Base-by-base conservation (phyloP, 2,888 invertebrate genomes). In the Lochmaea crataegi region DNA sequence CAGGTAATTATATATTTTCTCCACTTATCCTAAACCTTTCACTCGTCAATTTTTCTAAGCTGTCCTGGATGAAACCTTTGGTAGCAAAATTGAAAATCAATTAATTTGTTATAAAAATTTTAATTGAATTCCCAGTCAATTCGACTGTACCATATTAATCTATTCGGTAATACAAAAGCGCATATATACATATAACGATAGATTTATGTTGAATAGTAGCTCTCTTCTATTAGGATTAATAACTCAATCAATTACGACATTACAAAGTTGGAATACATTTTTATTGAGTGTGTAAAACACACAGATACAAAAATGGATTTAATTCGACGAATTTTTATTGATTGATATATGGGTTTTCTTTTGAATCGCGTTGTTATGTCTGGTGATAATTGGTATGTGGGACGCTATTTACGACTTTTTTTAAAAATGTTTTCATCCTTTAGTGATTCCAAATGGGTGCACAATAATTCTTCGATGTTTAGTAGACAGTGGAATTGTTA, bases 221-320 rank as follows among this genome's bases (percentile, higher is more conserved):
- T 26, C 58, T 67, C 45, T 22, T 45, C 4, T 69, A 63, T 69
- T 61, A 69, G 69, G 42, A 63, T 69, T 69, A 69, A 69, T 69
- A 69, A 63, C 63, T 63, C 69, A 69, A 69, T 69, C 63, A 69
- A 69, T 69, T 69, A 69, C 57, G 56, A 41, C 53, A 69, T 69
- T 69, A 69, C 63, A 63, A 63, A 63, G 63, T 63, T 38, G 41
- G 53, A 60, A 69, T 69, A 69, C 69, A 69, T 69, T 69, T 69
- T 63, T 60, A 69, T 69, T 69, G 63, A 22, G 63, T 56, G 51
- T 60, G 45, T 69, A 41, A 63, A 69, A 69, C 53, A 26, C 32
- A 7, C 7, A 12, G 45, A 53, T 53, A 18, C 18, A 51, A 22
- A 64, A 45, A 18, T 45, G 64, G 48, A 48, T 45, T 45, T 10